These are phyloP conservation scores for Agrotis exclamationis DNA, from an alignment of 2,888 invertebrate species.

Conservation along the genomic window DNA sequence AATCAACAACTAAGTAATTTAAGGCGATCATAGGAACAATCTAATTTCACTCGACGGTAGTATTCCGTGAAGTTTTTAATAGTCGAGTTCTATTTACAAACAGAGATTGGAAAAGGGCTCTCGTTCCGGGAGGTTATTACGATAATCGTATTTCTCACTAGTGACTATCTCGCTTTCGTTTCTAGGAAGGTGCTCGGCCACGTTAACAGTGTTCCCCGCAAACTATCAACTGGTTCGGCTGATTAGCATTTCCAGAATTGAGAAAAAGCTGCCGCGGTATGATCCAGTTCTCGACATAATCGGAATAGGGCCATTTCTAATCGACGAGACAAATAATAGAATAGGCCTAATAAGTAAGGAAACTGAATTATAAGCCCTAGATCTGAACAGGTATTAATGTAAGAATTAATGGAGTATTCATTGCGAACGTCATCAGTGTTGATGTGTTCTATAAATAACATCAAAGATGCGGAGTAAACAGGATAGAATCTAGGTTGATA, in stretches of 20 bases:
- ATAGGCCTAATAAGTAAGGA: conserved; percentile 24
- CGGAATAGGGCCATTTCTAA: conserved; percentile 39
- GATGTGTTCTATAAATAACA: conserved; percentile 37
- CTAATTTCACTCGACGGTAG: conserved; percentile 49
- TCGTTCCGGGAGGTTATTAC: conserved; percentile 88
- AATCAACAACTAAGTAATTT: conserved; percentile 27
- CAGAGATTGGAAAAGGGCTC: conserved; percentile 82
- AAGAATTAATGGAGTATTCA: conserved; percentile 20
- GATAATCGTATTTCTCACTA: conserved; percentile 89
- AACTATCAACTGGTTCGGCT: conserved; percentile 86
- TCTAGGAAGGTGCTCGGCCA: conserved; percentile 84
- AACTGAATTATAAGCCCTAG: conserved; percentile 16
- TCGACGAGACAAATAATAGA: conserved; percentile 18
- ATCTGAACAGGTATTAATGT: conserved; percentile 36
- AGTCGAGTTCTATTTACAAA: conserved; percentile 75
- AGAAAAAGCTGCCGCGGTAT: conserved; percentile 73
- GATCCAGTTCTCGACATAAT: conserved; percentile 35
- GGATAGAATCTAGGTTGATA: conserved; percentile 59
- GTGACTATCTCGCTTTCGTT: conserved; percentile 88
- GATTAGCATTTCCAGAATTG: conserved; percentile 88
- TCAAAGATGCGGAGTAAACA: conserved; percentile 43
- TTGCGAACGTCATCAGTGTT: conserved; percentile 17
- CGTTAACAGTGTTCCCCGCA: conserved; percentile 81
- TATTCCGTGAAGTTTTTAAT: conserved; percentile 65
- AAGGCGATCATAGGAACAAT: conserved; percentile 25